phyloP scores from a whole-genome alignment of 1,140 invertebrate genomes.

The Zophobas morio region DNA sequence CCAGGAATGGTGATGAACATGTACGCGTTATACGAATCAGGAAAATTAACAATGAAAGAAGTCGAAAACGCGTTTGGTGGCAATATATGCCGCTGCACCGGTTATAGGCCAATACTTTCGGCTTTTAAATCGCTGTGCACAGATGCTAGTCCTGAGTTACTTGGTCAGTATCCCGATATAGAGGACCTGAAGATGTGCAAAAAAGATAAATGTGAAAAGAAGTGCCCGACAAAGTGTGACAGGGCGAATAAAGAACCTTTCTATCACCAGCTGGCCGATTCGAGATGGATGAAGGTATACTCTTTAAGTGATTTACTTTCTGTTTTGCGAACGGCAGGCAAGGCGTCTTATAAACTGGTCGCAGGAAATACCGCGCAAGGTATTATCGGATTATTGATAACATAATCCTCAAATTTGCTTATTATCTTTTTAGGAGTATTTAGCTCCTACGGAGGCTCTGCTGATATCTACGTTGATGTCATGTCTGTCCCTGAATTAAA shows the following conservation, averaged over 20 bases:
- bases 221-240: constrained; percentile 14
- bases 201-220: constrained; percentile 35
- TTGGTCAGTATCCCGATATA: constrained; percentile 53
- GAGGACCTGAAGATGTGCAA: constrained; percentile 52
- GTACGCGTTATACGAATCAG: constrained; percentile 74
- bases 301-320: constrained; percentile 57
- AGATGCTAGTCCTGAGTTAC: constrained; percentile 70
- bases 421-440: constrained; percentile 1
- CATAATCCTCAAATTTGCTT: too few relatives aligned
- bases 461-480: constrained; percentile 80
- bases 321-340: constrained; percentile 50
- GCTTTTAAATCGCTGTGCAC: constrained; percentile 83
- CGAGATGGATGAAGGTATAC: constrained; percentile 59
- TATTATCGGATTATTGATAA: constrained; percentile 19
- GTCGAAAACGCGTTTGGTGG: constrained; percentile 84
- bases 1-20: constrained; percentile 91
- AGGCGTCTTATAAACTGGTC: constrained; percentile 59
- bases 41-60: constrained; percentile 72
- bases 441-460: neutral
- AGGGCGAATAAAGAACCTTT: constrained; percentile 5
- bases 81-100: constrained; percentile 91
- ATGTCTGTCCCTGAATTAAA: constrained; percentile 77
- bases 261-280: constrained; percentile 35
- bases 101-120: constrained; percentile 88
- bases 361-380: constrained; percentile 64